Evolutionary conservation across 2,888 invertebrate species (phyloP), one percentile per base, ranked within the genome.

Genomic region (Agapostemon virescens): DNA sequence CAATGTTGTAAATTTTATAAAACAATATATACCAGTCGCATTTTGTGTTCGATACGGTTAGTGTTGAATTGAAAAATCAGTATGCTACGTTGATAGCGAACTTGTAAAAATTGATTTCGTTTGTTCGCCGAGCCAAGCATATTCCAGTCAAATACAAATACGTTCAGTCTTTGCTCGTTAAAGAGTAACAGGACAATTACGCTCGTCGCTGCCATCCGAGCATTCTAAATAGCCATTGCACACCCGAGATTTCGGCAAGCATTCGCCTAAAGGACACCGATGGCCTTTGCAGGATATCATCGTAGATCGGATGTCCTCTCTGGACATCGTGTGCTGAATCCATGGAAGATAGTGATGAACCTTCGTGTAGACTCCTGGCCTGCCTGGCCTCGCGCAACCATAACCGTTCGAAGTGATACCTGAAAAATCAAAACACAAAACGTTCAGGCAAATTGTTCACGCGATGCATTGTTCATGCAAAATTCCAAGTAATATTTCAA

Each of bases 331-430:
- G 64, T 93, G 92, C 87, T 95, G 94, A 78, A 97, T 96, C 96
- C 96, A 97, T 38, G 94, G 93, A 58, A 96, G 93, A 91, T 97
- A 97, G 92, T 96, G 95, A 45, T 95, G 94, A 15, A 96, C 96
- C 92, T 96, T 96, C 0, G 97, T 97, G 93, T 97, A 97, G 64
- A 97, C 96, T 52, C 97, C 97, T 23, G 97, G 97, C 11, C 96
- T 93, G 90, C 96, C 95, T 0, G 96, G 96, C 83, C 97, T 93
- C 0, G 96, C 97, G 91, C 96, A 97, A 0, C 97, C 96, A 90
- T 96, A 96, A 0, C 96, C 96, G 90, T 97, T 97, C 85, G 96
- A 96, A 0, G 97, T 97, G 17, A 97, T 96, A 15, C 97, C 96
- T 94, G 87, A 15, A 83, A 70, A 30, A 23, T 63, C 33, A 36